phyloP scores from a whole-genome alignment of 2,888 invertebrate genomes.

The Drosophila flavopinicola region DNA sequence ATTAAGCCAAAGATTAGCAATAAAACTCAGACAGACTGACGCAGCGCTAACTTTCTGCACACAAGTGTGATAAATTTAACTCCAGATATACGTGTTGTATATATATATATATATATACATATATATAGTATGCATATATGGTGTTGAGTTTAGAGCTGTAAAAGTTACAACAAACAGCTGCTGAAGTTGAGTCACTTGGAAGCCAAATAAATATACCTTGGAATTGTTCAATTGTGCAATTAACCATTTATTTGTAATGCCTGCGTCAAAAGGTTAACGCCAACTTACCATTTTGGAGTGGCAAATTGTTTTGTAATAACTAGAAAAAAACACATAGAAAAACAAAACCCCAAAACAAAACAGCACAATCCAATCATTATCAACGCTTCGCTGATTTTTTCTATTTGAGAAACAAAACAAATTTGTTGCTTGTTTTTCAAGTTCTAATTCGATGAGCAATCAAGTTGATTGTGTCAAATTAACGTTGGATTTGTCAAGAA shows the following conservation, averaged over 20 bases:
- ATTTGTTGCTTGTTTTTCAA: slow-evolving; percentile 11
- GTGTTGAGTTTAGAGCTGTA: not conserved
- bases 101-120: not conserved
- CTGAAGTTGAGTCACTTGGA: slow-evolving; percentile 14
- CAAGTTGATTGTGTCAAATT: slow-evolving; percentile 58
- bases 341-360: not conserved
- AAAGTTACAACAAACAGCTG: not conserved
- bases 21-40: slow-evolving; percentile 36
- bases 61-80: slow-evolving; percentile 18
- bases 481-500: slow-evolving; percentile 23
- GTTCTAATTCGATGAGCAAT: slow-evolving; percentile 40
- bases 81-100: slow-evolving; percentile 13
- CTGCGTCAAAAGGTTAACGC: slow-evolving; percentile 43
- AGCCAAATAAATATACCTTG: slow-evolving; percentile 29
- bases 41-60: slow-evolving; percentile 24
- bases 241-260: slow-evolving; percentile 45
- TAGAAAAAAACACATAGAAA: slow-evolving; percentile 1
- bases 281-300: slow-evolving; percentile 19
- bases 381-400: slow-evolving; percentile 52
- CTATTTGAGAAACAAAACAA: not conserved
- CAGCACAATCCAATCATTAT: slow-evolving; percentile 48
- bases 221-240: slow-evolving; percentile 61
- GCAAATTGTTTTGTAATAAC: slow-evolving; percentile 42
- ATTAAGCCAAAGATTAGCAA: slow-evolving; percentile 72
- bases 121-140: not conserved